Percentiles rank a stretch among this genome's conserved stretches.
Evolutionary conservation across 2,113 vertebrate genomes (phyloP).

Genomic region (Festucalex cinctus): DNA sequence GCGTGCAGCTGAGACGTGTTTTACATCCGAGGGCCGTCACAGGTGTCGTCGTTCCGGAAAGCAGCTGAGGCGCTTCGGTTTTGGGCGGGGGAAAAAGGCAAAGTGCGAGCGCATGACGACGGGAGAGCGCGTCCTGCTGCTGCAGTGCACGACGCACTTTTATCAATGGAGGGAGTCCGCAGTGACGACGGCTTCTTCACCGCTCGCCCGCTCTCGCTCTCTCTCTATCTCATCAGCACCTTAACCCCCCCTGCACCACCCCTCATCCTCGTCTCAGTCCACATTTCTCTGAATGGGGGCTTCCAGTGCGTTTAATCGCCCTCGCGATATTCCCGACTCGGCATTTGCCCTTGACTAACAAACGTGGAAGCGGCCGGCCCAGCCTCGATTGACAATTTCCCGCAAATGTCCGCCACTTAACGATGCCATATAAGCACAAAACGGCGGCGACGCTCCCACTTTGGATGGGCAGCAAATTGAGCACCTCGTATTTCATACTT

Average conservation of each 20-base stretch:
- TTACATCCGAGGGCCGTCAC: conserved; percentile 24
- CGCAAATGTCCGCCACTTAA: background rate
- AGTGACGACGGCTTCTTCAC: conserved; percentile 40
- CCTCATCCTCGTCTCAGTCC: background rate
- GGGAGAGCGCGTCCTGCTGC: conserved; percentile 35
- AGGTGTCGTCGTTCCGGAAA: conserved; percentile 33
- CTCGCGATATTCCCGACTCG: background rate
- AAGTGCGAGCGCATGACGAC: conserved; percentile 30
- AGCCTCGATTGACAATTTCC: background rate
- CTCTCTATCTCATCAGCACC: conserved; percentile 9
- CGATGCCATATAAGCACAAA: background rate
- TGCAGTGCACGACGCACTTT: conserved; percentile 58
- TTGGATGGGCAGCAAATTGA: background rate
- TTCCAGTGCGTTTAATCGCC: background rate
- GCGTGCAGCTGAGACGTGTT: background rate
- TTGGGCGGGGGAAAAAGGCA: conserved; percentile 45
- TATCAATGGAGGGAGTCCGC: conserved; percentile 72
- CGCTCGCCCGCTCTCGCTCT: conserved; percentile 40
- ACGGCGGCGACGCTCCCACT: background rate
- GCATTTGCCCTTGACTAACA: background rate
- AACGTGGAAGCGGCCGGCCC: background rate
- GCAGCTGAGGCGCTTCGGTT: background rate
- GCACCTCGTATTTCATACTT: too few relatives aligned
- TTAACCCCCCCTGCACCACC: background rate
- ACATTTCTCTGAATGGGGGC: background rate